Percentiles rank a stretch among this genome's conserved stretches.
phyloP scores from a whole-genome alignment of 2,888 invertebrate species.

The Trimorus sp. region DNA sequence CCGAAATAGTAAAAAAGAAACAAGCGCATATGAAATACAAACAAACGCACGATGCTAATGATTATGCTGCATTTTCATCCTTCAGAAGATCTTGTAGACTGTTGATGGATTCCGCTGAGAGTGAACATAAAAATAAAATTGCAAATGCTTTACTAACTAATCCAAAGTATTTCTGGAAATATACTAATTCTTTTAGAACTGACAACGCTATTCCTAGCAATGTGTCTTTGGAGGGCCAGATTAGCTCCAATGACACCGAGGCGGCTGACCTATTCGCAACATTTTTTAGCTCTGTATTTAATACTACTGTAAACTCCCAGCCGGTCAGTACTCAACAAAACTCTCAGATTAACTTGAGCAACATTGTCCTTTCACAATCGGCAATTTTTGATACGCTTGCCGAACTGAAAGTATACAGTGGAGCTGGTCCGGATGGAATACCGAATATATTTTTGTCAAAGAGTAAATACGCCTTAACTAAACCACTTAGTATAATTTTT shows the following conservation, averaged over 20 bases:
- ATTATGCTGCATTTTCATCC: background rate
- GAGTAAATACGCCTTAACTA: slow-evolving; percentile 2
- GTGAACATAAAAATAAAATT: background rate
- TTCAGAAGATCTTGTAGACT: background rate
- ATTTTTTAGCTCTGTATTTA: slow-evolving; percentile 18
- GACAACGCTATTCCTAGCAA: background rate
- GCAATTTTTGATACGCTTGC: slow-evolving; percentile 2
- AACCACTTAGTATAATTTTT: slow-evolving; percentile 4
- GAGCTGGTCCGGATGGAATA: slow-evolving; percentile 12
- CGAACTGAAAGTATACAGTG: background rate
- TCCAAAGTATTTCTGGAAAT: slow-evolving; percentile 24
- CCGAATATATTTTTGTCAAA: slow-evolving; percentile 11
- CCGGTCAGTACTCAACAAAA: background rate
- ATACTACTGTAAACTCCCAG: background rate
- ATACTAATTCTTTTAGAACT: background rate
- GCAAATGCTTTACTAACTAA: background rate
- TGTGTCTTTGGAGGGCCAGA: background rate
- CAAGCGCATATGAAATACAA: slow-evolving; percentile 18
- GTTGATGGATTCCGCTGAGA: background rate
- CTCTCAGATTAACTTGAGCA: background rate
- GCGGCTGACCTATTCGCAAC: background rate
- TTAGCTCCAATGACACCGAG: background rate
- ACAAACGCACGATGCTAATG: slow-evolving; percentile 1
- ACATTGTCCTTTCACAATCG: background rate
- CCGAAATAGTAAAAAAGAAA: slow-evolving; percentile 7